Evolutionary conservation across 2,888 invertebrate species (phyloP), one percentile per base, ranked within the genome.

Genomic region (Dioctria rufipes): DNA sequence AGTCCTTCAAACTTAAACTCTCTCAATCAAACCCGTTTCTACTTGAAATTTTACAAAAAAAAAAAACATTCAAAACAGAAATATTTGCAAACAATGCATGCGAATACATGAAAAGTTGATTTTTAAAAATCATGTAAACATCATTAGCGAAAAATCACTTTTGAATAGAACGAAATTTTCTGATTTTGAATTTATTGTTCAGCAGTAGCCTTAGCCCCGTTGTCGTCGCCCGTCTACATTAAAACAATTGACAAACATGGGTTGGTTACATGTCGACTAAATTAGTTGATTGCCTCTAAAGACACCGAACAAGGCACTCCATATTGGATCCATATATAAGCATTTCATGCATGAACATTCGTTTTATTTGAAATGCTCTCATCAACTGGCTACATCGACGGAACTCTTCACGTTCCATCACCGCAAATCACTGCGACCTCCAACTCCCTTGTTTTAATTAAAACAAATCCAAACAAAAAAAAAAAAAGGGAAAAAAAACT

Each of bases 281-380:
- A 75, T 75, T 75, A 75, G 75, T 61, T 60, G 61, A 75, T 75
- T 75, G 71, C 71, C 71, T 75, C 75, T 75, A 75, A 75, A 75
- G 75, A 60, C 75, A 61, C 75, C 75, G 39, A 75, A 75, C 75
- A 75, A 75, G 61, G 75, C 75, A 60, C 60, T 75, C 25, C 75
- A 75, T 81, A 79, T 81, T 75, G 79, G 81, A 79, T 81, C 25
- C 81, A 81, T 81, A 81, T 79, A 81, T 81, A 80, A 81, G 65
- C 80, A 81, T 81, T 79, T 81, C 81, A 81, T 80, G 81, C 81
- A 81, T 81, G 75, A 81, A 81, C 79, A 80, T 81, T 79, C 81
- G 81, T 77, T 78, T 78, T 81, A 80, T 81, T 81, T 81, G 79
- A 81, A 81, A 81, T 80, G 81, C 81, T 80, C 81, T 81, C 80